These are phyloP conservation scores for Lepidochitona cinerea DNA, from an alignment of 2,888 invertebrate species.

Conservation along the genomic window DNA sequence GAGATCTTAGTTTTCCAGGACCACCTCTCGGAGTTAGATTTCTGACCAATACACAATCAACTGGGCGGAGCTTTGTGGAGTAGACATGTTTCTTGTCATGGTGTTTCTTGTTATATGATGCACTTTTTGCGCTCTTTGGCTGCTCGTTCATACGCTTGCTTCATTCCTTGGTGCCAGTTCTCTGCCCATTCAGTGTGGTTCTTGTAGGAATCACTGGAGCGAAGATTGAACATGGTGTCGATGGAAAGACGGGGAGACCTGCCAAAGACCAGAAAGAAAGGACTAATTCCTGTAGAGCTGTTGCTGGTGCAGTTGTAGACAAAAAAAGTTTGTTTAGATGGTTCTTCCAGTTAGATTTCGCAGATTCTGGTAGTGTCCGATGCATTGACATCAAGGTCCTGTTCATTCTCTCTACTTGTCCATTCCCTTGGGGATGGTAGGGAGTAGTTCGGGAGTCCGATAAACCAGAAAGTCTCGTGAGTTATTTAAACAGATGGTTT, in stretches of 20 bases:
- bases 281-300: not conserved
- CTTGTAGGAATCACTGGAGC: not conserved
- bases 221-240: not conserved
- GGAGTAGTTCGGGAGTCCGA: too few species aligned
- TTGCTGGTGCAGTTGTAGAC: not conserved
- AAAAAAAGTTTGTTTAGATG: not conserved
- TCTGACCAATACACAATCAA: conserved; percentile 9
- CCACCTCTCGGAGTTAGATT: conserved; percentile 2
- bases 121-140: not conserved
- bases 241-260: not conserved
- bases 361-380: not conserved
- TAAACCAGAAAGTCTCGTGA: too few species aligned
- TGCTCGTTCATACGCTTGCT: conserved; percentile 7
- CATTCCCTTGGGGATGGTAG: too few species aligned
- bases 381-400: not conserved
- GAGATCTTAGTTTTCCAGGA: conserved; percentile 8
- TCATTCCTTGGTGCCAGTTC: not conserved
- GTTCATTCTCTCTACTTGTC: not conserved
- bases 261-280: not conserved
- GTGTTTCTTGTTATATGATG: not conserved
- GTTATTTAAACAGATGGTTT: too few species aligned
- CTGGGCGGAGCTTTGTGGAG: not conserved
- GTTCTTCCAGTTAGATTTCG: not conserved
- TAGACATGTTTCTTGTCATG: conserved; percentile 8
- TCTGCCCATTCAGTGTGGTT: not conserved